Base-by-base conservation (phyloP, 2,797 vertebrate genomes). In the Orestias chungarensis region DNA sequence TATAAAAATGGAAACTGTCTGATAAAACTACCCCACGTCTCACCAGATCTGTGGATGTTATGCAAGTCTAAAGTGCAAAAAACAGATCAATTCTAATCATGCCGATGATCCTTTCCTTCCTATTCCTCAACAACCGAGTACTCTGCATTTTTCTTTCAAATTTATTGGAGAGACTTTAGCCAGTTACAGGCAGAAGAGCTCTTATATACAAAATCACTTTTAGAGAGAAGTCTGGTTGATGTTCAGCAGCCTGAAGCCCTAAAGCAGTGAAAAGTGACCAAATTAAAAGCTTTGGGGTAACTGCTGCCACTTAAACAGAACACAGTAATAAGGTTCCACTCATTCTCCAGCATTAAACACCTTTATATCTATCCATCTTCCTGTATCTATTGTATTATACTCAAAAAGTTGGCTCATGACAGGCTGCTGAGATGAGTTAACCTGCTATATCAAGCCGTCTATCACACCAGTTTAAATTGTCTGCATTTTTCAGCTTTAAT, bases 161-260 rank as follows among this genome's bases (percentile, higher is more conserved):
- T 85, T 87, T 85, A 87, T 83, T 78, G 71, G 55, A 66, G 25
- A 73, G 65, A 61, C 10, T 75, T 71, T 74, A 77, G 85, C 76
- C 38, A 66, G 66, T 70, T 66, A 74, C 57, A 76, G 50, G 27
- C 17, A 62, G 23, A 61, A 73, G 72, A 81, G 78, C 68, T 46
- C 71, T 79, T 64, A 8, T 27, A 68, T 61, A 68, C 66, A 83
- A 82, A 87, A 89, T 89, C 76, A 86, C 77, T 73, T 80, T 81
- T 68, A 68, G 83, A 88, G 71, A 80, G 82, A n/a, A 8, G 25
- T 76, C 80, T 82, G 87, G 82, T 86, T 79, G 74, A 54, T 68
- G 77, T 64, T 84, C 66, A 80, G 52, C 29, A 55, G 62, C 75
- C n/a, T n/a, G n/a, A 59, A 64, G 52, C 78, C 71, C 71, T 62